These are phyloP conservation scores for Eumacrocentrus americanus DNA, from an alignment of 2,888 invertebrate genomes.

Conservation along the genomic window DNA sequence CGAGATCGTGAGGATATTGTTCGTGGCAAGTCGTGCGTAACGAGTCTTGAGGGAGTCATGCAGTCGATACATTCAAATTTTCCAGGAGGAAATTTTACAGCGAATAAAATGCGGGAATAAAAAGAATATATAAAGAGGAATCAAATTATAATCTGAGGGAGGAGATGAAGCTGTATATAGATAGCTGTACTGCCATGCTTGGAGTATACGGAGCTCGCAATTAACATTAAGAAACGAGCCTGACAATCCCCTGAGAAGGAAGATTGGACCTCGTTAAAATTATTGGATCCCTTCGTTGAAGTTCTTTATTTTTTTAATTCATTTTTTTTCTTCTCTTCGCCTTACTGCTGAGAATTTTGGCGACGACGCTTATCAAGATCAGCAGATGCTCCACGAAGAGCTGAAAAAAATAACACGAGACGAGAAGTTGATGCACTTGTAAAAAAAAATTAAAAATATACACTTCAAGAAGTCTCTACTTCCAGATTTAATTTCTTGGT, in stretches of 20 bases:
- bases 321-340: neutral
- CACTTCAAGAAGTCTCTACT: no score
- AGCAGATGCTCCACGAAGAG: neutral
- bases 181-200: no score
- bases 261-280: constrained; percentile 53
- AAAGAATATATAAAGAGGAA: no score
- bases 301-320: neutral
- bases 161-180: no score
- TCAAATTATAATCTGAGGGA: no score
- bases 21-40: constrained; percentile 32
- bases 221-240: constrained; percentile 32
- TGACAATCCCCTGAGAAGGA: constrained; percentile 4
- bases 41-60: constrained; percentile 10
- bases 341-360: neutral
- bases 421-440: neutral
- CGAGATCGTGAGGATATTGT: constrained; percentile 29
- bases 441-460: no score
- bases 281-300: constrained; percentile 42
- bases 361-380: neutral
- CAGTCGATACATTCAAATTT: constrained; percentile 23
- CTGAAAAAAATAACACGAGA: neutral
- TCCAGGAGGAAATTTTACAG: no score
- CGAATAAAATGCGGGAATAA: no score
- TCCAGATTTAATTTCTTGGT: no score
- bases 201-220: constrained; percentile 29